A percentile compares a stretch with the other conserved stretches of the same genome.
Evolutionary conservation across 2,888 invertebrate species (phyloP).

Genomic region (Horisme vitalbata): DNA sequence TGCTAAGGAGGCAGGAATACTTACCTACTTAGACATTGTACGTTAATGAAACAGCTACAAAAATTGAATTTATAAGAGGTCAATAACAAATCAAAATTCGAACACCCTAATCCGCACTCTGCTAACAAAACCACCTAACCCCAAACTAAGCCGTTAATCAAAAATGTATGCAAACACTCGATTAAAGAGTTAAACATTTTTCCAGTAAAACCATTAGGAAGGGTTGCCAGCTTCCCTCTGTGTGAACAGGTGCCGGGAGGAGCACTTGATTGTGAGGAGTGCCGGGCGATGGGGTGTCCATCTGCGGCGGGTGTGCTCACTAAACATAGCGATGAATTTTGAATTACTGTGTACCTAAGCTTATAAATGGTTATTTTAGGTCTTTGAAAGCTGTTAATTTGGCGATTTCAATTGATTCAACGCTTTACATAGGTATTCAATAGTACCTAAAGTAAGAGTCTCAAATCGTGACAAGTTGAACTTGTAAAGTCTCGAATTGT

Average conservation of each 20-base stretch:
- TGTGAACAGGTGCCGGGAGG: slow-evolving; percentile 2
- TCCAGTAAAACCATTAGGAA: slow-evolving; percentile 57
- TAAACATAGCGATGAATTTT: slow-evolving; percentile 1
- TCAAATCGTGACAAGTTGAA: no score
- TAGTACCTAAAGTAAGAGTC: no score
- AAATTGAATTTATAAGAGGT: no score
- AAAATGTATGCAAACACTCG: slow-evolving; percentile 20
- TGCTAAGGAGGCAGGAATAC: no score
- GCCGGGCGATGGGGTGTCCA: background rate
- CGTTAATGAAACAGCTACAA: no score
- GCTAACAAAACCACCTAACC: slow-evolving; percentile 39
- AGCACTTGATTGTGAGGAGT: background rate
- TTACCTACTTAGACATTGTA: no score
- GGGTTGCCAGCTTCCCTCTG: slow-evolving; percentile 31
- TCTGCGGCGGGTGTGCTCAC: background rate
- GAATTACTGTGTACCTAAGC: background rate
- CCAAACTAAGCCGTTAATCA: slow-evolving; percentile 33
- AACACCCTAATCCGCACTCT: no score
- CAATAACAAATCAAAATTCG: no score
- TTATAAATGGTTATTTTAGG: background rate
- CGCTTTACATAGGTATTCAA: no score
- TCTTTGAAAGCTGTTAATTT: background rate
- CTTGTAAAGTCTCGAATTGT: no score
- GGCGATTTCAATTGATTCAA: no score
- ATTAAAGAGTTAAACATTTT: slow-evolving; percentile 40